phyloP scores from a whole-genome alignment of 92 coral and sea anemone genomes.

The Muricea muricata region DNA sequence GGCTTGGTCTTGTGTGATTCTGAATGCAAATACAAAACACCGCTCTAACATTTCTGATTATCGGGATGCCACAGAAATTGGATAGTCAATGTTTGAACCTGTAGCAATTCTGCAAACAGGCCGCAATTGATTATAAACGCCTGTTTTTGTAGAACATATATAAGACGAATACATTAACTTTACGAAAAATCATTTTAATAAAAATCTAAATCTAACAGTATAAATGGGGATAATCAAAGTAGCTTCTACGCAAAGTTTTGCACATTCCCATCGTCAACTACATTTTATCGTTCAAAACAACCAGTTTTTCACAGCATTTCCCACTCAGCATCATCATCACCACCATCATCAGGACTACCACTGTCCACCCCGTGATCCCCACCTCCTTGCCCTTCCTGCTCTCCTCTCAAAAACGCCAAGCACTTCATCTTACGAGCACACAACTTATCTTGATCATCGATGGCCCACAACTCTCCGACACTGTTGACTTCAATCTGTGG shows the following conservation, averaged over 20 bases:
- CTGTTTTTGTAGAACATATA: too few species aligned
- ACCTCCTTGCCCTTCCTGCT: not conserved
- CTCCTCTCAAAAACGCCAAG: conserved; percentile 43
- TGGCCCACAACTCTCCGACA: conserved; percentile 91
- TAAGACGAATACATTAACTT: too few species aligned
- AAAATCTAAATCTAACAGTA: too few species aligned
- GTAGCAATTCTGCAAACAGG: too few species aligned
- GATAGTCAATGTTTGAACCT: too few species aligned
- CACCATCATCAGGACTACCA: not conserved
- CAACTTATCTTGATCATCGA: conserved; percentile 86
- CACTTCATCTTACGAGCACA: conserved; percentile 84
- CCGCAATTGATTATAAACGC: too few species aligned
- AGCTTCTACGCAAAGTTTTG: too few species aligned
- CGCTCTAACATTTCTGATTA: too few species aligned
- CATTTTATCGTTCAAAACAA: not conserved
- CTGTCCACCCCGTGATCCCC: not conserved
- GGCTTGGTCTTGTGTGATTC: not conserved
- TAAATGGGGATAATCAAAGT: too few species aligned
- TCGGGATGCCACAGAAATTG: too few species aligned
- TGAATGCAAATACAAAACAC: not conserved
- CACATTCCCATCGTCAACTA: not conserved
- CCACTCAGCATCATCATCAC: conserved; percentile 18
- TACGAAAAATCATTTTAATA: too few species aligned
- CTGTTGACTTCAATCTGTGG: conserved; percentile 86
- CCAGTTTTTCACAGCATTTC: conserved; percentile 12